Evolutionary conservation across 2,888 invertebrate genomes (phyloP), one percentile per base, ranked within the genome.

Genomic region (Latrodectus elegans): DNA sequence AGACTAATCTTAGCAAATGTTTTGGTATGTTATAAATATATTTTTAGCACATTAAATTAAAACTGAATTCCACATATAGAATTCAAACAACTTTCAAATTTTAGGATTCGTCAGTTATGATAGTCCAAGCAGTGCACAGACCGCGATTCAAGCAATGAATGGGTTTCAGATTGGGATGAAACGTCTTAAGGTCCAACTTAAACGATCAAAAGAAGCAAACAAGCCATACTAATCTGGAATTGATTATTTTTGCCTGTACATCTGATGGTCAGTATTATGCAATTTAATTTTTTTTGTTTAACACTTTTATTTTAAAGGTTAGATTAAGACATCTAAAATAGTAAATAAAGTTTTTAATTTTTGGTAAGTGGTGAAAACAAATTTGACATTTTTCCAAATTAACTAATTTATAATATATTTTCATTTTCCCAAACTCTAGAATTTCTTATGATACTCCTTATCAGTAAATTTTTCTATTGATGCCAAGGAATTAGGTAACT

Each of bases 1-100:
- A 97, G 93, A 99, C 99, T 91, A 99, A 99, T 94, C 95, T 99
- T 92, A 99, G 99, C 92, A 99, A 99, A 95, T 99, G 99, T 94
- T 99, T 99, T 94, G 98, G 95, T 99, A 94, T 95, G 96, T 38
- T 38, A 38, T 38, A 6, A 38, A 38, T 91, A 73, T 71, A 38
- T 73, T 11, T 60, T n/a, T 14, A 60, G 4, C 10, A 11, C 6
- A n/a, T 10, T 60, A 15, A 64, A 71, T 2, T 22, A 49, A 71
- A 6, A 1, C 15, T 26, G 8, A 68, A 17, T 11, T 12, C 22
- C 8, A 38, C 9, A 67, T 12, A 38, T 53, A n/a, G 9, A 8
- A 52, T n/a, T 60, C 70, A 51, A 26, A 38, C 22, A 55, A 70
- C 17, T 17, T 52, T 74, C 51, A n/a, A 38, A 64, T 68, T 76